Evolutionary conservation across 2,113 vertebrate genomes (phyloP), one percentile per base, ranked within the genome.

Genomic region (Zosterops japonicus): DNA sequence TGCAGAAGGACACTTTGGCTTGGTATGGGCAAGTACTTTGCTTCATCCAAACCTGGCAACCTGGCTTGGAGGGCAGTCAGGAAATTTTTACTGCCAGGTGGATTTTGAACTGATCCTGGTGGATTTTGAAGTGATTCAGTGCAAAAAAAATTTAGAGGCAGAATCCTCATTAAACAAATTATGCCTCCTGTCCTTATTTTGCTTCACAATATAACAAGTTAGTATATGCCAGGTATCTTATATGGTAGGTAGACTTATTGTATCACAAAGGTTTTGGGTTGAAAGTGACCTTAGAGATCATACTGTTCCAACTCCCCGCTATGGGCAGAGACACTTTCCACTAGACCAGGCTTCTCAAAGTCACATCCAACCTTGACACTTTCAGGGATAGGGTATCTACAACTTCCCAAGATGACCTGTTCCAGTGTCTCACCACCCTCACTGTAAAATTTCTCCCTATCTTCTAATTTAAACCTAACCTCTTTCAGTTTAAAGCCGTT

Each of bases 351-450:
- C 61, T 49, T 17, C 25, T 49, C 17, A 8, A 74, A 80, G 22
- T 11, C 8, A 9, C 22, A 47, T 49, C 12, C 33, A 53, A 2
- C n/a, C 21, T 41, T 24, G 31, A 47, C 18, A 21, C 7, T 60
- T 60, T 39, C 53, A 60, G 39, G 39, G 17, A 53, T 3, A 46
- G 12, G 33, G 21, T 12, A 60, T 16, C 14, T 23, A 20, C 29
- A 47, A 0, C 10, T 80, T 31, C 29, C 21, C 39, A 47, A n/a
- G 8, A 46, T 0, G 2, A 41, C 21, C 12, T 39, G 36, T 39
- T 80, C 4, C 29, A 35, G 14, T 35, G 25, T 6, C 22, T 67
- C 82, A 53, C 14, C 7, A 31, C 6, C 14, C 14, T 67, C 25
- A 41, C 18, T 67, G 39, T 35, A 53, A 76, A 68, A 31, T 31